Conservation (phyloP, 1,140 invertebrate genomes). For the Platyura marginata region DNA sequence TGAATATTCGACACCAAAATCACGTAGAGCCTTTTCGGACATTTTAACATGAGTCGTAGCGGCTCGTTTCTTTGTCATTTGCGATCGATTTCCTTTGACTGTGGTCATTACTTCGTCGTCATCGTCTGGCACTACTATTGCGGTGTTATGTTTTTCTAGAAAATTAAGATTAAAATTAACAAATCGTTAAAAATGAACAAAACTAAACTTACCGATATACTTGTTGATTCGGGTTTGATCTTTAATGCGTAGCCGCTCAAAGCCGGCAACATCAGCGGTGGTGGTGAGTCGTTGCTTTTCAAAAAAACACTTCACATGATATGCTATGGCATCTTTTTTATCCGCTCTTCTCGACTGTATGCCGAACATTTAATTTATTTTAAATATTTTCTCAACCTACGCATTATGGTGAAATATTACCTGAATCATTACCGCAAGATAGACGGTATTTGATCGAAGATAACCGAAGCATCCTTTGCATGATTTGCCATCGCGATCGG, state of each 20-base stretch:
- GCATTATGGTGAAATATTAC: too few relatives aligned
- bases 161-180: neutral
- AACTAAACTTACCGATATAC: slow-evolving; percentile 38
- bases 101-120: too few relatives aligned
- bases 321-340: slow-evolving; percentile 79
- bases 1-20: slow-evolving; percentile 79
- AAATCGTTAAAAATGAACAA: slow-evolving; percentile 2
- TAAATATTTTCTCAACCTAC: too few relatives aligned
- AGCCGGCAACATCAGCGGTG: slow-evolving; percentile 65
- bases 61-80: slow-evolving; percentile 25
- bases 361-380: too few relatives aligned
- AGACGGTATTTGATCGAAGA: too few relatives aligned
- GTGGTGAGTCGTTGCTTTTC: slow-evolving; percentile 52
- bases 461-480: too few relatives aligned
- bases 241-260: slow-evolving; percentile 61
- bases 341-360: slow-evolving; percentile 75
- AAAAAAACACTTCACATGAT: slow-evolving; percentile 81
- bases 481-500: too few relatives aligned
- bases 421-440: too few relatives aligned
- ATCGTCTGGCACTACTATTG: neutral
- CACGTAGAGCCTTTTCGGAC: slow-evolving; percentile 28
- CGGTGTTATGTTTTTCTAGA: neutral
- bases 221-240: slow-evolving; percentile 73
- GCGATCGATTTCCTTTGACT: too few relatives aligned
- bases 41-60: slow-evolving; percentile 14